Conservation (phyloP, 2,113 vertebrate genomes). For the Mystacornis crossleyi region DNA sequence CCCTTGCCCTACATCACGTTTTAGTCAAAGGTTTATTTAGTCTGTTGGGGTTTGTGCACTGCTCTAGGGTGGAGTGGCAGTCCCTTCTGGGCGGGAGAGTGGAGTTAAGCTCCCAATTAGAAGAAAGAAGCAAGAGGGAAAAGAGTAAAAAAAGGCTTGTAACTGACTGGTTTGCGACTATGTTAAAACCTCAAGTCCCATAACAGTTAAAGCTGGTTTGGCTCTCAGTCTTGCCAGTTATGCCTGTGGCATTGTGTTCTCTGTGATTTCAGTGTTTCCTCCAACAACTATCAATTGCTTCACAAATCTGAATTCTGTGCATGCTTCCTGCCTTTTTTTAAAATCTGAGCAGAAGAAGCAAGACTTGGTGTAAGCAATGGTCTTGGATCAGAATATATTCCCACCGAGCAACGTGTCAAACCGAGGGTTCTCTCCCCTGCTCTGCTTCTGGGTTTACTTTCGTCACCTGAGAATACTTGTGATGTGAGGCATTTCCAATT, state of each 20-base stretch:
- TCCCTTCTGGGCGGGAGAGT: not conserved
- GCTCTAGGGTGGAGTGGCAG: not conserved
- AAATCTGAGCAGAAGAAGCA: not conserved
- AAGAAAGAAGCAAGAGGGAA: not conserved
- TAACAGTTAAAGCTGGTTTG: not conserved
- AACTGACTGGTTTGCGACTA: not conserved
- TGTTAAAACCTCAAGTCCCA: not conserved
- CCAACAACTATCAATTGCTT: not conserved
- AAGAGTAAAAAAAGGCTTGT: not conserved
- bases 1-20: not conserved
- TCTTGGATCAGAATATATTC: not conserved
- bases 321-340: not conserved
- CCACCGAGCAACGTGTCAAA: not conserved
- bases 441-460: slow-evolving; percentile 20
- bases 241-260: not conserved
- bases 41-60: not conserved
- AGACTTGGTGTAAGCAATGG: not conserved
- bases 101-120: not conserved
- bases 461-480: not conserved
- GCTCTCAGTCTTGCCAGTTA: not conserved
- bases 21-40: not conserved
- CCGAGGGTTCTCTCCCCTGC: not conserved
- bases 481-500: not conserved
- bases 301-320: not conserved
- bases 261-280: not conserved